Conservation (phyloP, 1,140 invertebrate species). For the Solen grandis region DNA sequence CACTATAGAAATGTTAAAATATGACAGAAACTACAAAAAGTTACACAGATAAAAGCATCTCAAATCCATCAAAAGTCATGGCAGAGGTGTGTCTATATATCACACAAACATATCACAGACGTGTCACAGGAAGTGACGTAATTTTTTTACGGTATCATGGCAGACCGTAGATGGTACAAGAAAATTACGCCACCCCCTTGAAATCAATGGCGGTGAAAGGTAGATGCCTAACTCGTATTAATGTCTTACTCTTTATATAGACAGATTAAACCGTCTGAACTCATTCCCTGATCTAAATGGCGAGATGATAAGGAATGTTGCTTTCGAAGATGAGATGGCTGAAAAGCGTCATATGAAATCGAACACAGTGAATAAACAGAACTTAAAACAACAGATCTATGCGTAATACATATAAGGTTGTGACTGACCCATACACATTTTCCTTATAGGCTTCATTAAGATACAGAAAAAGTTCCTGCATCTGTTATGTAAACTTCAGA, state of each 20-base stretch:
- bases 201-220: slow-evolving; percentile 47
- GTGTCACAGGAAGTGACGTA: slow-evolving; percentile 55
- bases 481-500: not conserved
- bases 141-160: slow-evolving; percentile 60
- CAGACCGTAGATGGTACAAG: slow-evolving; percentile 43
- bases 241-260: not conserved
- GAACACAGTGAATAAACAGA: not conserved
- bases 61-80: slow-evolving; percentile 24
- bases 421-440: not conserved
- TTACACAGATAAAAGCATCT: no score
- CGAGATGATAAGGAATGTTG: slow-evolving; percentile 46
- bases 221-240: slow-evolving; percentile 24
- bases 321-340: no score
- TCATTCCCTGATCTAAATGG: slow-evolving; percentile 57
- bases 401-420: no score
- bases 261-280: slow-evolving; percentile 1
- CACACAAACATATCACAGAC: slow-evolving; percentile 55
- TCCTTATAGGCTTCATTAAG: slow-evolving; percentile 21
- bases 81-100: slow-evolving; percentile 21
- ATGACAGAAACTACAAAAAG: no score
- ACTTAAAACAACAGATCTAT: no score
- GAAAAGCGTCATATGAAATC: slow-evolving; percentile 1
- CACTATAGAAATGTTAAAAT: no score
- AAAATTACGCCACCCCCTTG: slow-evolving; percentile 55
- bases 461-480: slow-evolving; percentile 1